Base-by-base conservation (phyloP, 1,140 invertebrate species). In the Procambarus clarkii region DNA sequence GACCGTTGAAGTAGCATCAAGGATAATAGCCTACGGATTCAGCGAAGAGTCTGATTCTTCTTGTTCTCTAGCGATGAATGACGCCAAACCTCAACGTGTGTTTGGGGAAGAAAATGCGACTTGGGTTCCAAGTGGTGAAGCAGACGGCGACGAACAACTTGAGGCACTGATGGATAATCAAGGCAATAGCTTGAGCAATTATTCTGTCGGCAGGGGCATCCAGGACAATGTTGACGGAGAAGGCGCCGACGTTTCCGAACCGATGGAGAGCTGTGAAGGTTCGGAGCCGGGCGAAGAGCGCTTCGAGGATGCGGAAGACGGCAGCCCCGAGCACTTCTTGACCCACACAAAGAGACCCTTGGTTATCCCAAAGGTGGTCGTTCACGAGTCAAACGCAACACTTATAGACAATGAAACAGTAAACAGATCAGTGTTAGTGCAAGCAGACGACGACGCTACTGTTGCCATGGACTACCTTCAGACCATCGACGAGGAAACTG, bases 401-500 rank as follows among this genome's bases (percentile, higher is more conserved):
- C 2, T 21, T 5, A 9, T 21, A 4, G 69, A 74, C 21, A 34
- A 21, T 34, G 69, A 74, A 74, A 4, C 8, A 74, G 7, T 0
- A 4, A 74, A 5, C n/a, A 74, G 21, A 34, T 74, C 69, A 34
- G 11, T n/a, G 21, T 24, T 82, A 15, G 45, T 44, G n/a, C n/a
- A 24, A 5, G 54, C 74, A 69, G 58, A 64, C 2, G 3, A 58
- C 46, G 34, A 58, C 24, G 54, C 13, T n/a, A 13, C 64, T 21
- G 24, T 3, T 58, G 24, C 71, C 50, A 89, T 89, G 88, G 80
- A 90, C 54, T 90, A 84, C 48, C 71, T 90, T 50, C 88, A 90
- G 4, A 90, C 88, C 21, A 90, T 90, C 54, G 81, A 90, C 24
- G 88, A 90, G n/a, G 88, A 84, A 84, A 90, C 88, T 46, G 88